Evolutionary conservation across 2,113 vertebrate species (phyloP), one percentile per base, ranked within the genome.

Genomic region (Phylloscopus trochiloides): DNA sequence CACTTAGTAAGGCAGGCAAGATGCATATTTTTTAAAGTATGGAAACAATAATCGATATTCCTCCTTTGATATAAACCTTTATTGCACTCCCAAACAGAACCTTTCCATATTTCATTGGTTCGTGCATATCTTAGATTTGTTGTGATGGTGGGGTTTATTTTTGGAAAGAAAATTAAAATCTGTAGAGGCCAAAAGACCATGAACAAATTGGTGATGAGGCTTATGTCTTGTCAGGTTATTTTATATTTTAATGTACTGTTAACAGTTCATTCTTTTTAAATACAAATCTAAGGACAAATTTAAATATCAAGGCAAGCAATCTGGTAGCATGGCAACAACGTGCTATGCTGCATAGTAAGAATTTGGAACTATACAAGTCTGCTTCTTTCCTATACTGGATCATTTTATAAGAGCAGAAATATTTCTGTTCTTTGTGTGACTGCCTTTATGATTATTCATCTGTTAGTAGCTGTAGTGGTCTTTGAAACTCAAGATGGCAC

Each of bases 251-350:
- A 86, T 57, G 21, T 86, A 93, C 68, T 78, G 43, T 68, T 80
- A 96, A 70, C 82, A 92, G 94, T 95, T 97, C 91, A 92, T 96
- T 94, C 93, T 93, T 93, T 91, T 92, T 20, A 94, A 95, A 96
- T 97, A 90, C 84, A 93, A 94, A 96, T 95, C 74, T 96, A 94
- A 95, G 75, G 67, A 85, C 92, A 92, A 96, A 96, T 97, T 95
- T 94, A 97, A 97, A 96, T 92, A 94, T 89, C 80, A 58, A n/a
- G 40, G 65, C 75, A 90, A 75, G 71, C 51, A 75, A 67, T 94
- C 94, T 55, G 29, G 72, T 87, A 62, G 74, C 83, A 79, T 81
- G 72, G 97, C 92, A 90, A 92, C 79, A 68, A 82, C 17, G 14
- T 38, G 78, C 50, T 78, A 84, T 63, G 65, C 84, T 78, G 80